Evolutionary conservation across 2,113 vertebrate genomes (phyloP).

Genomic region (Gobio gobio): DNA sequence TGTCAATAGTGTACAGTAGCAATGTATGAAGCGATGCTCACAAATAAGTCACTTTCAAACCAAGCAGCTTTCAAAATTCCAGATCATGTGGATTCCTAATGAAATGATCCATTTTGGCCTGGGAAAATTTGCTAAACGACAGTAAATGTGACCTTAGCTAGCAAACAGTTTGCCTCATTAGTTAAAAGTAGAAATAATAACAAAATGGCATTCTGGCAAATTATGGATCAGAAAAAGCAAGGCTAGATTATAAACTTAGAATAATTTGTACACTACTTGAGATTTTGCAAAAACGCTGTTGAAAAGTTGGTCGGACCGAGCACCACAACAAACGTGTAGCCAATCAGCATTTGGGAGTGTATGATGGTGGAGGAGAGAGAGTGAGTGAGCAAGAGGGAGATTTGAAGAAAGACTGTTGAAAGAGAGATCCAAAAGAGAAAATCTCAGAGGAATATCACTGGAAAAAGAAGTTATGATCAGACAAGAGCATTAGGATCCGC

Average conservation of each 20-base stretch:
- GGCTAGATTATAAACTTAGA: not conserved
- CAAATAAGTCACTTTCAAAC: not conserved
- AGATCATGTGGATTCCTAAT: not conserved
- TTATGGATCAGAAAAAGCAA: not conserved
- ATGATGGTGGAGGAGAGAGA: no score
- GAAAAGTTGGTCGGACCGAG: no score
- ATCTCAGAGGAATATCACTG: no score
- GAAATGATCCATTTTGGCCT: not conserved
- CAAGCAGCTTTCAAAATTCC: not conserved
- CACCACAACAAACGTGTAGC: no score
- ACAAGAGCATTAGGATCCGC: no score
- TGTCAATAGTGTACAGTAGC: not conserved
- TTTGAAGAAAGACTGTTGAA: no score
- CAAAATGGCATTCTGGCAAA: not conserved
- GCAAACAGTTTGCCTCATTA: not conserved
- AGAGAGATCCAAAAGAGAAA: no score
- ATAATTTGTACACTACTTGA: not conserved
- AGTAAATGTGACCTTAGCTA: not conserved
- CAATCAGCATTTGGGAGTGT: no score
- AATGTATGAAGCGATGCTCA: not conserved
- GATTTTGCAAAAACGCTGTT: no score
- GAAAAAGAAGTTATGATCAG: no score
- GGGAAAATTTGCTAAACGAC: not conserved
- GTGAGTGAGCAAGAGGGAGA: no score
- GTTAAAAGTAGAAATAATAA: slow-evolving; percentile 3